Base-by-base conservation (phyloP, 1,140 invertebrate species). In the Penaeus indicus region DNA sequence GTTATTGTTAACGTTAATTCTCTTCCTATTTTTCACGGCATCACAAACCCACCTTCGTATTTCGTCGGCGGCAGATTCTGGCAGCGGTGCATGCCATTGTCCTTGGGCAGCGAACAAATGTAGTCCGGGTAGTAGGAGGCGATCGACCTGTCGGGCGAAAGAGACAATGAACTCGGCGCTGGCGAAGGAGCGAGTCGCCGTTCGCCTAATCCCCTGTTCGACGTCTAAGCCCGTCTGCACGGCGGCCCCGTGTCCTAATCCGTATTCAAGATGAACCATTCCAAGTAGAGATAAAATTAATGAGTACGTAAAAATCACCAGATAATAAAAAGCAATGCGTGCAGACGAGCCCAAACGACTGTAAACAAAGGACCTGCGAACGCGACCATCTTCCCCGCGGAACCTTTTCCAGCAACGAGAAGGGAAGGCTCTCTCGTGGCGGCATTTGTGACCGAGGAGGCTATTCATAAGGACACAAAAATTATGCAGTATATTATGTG, bases 11-110 rank as follows among this genome's bases (percentile, higher is more conserved):
- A 42, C 38, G 38, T 42, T 42, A 11, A 32, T 22, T 5, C 4
- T 18, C 16, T 18, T 75, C 38, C n/a, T n/a, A 0, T 18, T 13
- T 75, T 27, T 13, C 3, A 25, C 25, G 21, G n/a, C 4, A 42
- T 8, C 38, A 42, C 38, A 42, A 42, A 25, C 84, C 82, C 64
- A 91, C 91, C 90, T 60, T 95, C 95, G 87, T 95, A 94, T 75
- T 95, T 94, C 92, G 95, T 97, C 0, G 96, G 96, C 2, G 98
- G 98, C 72, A 99, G 95, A 92, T 98, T 94, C 54, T 94, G 93
- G 93, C 99, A 99, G 60, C 94, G 94, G 93, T 99, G 98, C 96
- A 99, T 98, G 5, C 99, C 99, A 90, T 96, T 97, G 93, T 98
- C 97, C 90, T 98, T 97, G 11, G 96, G 95, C 91, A 96, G 95